phyloP scores from a whole-genome alignment of 2,113 vertebrate species.

The Grammomys surdaster region DNA sequence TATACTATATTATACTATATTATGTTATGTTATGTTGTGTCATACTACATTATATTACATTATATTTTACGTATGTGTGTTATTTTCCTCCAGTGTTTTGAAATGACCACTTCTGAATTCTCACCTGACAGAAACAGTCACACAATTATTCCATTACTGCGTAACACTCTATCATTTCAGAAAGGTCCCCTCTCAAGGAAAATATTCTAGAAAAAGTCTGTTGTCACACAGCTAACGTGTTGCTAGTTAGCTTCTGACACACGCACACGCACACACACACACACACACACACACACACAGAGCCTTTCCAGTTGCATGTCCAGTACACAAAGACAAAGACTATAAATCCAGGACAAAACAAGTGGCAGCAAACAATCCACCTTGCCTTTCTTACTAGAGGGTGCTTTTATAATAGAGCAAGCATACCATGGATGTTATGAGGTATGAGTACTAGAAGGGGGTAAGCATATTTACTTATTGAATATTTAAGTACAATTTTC shows the following conservation, averaged over 20 bases:
- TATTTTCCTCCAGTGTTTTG: neutral
- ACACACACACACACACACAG: neutral
- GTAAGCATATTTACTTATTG: neutral
- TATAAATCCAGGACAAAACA: conserved; percentile 23
- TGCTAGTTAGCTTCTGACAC: neutral
- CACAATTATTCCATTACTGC: neutral
- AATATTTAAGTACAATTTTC: conserved; percentile 45
- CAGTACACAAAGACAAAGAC: neutral
- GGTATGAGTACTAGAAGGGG: neutral
- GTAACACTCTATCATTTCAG: neutral
- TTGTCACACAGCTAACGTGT: neutral
- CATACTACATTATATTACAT: too few relatives aligned
- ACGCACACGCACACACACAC: neutral
- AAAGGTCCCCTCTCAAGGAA: neutral
- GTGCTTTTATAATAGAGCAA: neutral
- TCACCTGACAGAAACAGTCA: neutral
- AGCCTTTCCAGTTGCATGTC: neutral
- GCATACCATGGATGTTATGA: neutral
- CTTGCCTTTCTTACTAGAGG: neutral
- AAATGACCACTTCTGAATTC: conserved; percentile 17
- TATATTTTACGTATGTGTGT: neutral
- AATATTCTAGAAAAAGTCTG: neutral
- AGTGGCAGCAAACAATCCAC: neutral
- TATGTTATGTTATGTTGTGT: too few relatives aligned
- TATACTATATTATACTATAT: too few relatives aligned